Conservation (phyloP, 2,888 invertebrate species). For the Polydesmus complanatus region DNA sequence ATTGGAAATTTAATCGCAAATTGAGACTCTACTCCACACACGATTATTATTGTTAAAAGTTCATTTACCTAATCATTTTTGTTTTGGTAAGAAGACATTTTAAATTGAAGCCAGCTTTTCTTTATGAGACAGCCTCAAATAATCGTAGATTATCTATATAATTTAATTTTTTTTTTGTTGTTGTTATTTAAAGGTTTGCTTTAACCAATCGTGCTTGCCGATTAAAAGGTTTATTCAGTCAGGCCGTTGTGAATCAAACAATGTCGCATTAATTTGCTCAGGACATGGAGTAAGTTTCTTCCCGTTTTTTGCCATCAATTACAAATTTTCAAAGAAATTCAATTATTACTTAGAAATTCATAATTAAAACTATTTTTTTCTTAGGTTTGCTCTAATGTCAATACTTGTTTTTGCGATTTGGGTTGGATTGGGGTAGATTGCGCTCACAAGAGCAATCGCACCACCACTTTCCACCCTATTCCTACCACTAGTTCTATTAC, state of each 20-base stretch:
- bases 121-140: too few relatives aligned
- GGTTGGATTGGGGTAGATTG: slow-evolving; percentile 84
- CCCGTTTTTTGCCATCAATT: too few relatives aligned
- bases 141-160: too few relatives aligned
- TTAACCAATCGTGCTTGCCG: slow-evolving; percentile 82
- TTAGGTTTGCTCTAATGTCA: slow-evolving; percentile 81
- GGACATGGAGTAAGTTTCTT: slow-evolving; percentile 83
- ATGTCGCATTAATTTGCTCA: slow-evolving; percentile 78
- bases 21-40: too few relatives aligned
- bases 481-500: slow-evolving; percentile 1
- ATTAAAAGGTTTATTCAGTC: slow-evolving; percentile 70
- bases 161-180: slow-evolving; percentile 1
- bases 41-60: too few relatives aligned
- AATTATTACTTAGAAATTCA: too few relatives aligned
- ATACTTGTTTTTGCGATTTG: slow-evolving; percentile 77
- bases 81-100: too few relatives aligned
- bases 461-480: slow-evolving; percentile 7
- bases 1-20: too few relatives aligned
- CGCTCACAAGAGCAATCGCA: slow-evolving; percentile 51
- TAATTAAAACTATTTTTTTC: too few relatives aligned
- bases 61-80: too few relatives aligned
- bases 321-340: too few relatives aligned
- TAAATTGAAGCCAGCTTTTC: too few relatives aligned
- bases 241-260: slow-evolving; percentile 78
- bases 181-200: slow-evolving; percentile 49